Evolutionary conservation across 2,113 vertebrate species (phyloP).

Genomic region (Cryptomyrus ogoouensis): DNA sequence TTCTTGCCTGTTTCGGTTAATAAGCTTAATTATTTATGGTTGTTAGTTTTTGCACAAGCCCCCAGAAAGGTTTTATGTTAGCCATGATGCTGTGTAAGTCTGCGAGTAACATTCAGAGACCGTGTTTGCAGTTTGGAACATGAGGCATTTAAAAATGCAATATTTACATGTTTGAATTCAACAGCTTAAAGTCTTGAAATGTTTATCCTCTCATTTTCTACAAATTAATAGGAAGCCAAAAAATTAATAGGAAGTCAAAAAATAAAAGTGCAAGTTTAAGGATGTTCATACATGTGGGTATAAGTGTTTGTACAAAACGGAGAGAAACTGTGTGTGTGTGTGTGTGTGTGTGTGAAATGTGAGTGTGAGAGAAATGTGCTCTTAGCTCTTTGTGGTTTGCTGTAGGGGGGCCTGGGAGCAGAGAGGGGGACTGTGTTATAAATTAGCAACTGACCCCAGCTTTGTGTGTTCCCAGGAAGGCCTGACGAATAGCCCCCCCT

Average conservation of each 20-base stretch:
- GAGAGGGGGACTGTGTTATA: slow-evolving; percentile 56
- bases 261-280: background rate
- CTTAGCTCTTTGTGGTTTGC: slow-evolving; percentile 38
- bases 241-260: background rate
- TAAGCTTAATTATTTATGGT: background rate
- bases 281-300: slow-evolving; percentile 3
- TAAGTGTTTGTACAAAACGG: slow-evolving; percentile 4
- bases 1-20: background rate
- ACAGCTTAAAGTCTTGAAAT: background rate
- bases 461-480: slow-evolving; percentile 59
- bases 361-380: slow-evolving; percentile 32
- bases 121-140: background rate
- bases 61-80: background rate
- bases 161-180: background rate
- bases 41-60: background rate
- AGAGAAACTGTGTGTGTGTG: background rate
- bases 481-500: slow-evolving; percentile 44
- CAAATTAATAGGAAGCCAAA: background rate
- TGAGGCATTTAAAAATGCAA: background rate
- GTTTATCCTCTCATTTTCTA: background rate
- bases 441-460: slow-evolving; percentile 62
- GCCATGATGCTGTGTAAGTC: background rate
- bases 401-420: slow-evolving; percentile 62
- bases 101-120: background rate
- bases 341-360: slow-evolving; percentile 15